A percentile compares a stretch with the other conserved stretches of the same genome.
Evolutionary conservation across 2,797 vertebrate species (phyloP).

Genomic region (Enteromius thamalakanensis): DNA sequence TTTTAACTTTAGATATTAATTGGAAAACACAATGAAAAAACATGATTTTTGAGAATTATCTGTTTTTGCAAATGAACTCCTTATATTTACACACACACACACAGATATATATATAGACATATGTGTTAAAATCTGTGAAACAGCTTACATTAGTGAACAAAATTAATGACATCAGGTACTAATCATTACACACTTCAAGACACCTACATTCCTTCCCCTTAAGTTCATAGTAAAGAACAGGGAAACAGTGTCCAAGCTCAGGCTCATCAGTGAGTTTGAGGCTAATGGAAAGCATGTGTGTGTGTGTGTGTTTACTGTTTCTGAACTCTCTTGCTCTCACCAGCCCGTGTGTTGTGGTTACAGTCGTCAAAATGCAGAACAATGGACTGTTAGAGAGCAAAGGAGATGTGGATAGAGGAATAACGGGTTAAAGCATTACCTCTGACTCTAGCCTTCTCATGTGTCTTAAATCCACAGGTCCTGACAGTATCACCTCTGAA

Average conservation of each 20-base stretch:
- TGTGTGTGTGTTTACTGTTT: slow-evolving; percentile 60
- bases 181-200: slow-evolving; percentile 13
- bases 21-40: too few species aligned
- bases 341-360: slow-evolving; percentile 64
- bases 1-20: too few species aligned
- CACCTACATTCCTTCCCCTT: slow-evolving; percentile 47
- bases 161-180: not conserved
- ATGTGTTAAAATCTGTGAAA: not conserved
- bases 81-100: not conserved
- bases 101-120: not conserved
- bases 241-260: slow-evolving; percentile 48
- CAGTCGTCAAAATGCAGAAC: slow-evolving; percentile 65
- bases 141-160: not conserved
- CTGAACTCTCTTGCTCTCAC: slow-evolving; percentile 56
- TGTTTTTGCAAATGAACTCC: too few species aligned
- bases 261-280: slow-evolving; percentile 55
- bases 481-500: slow-evolving; percentile 39
- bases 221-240: slow-evolving; percentile 57
- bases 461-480: slow-evolving; percentile 50
- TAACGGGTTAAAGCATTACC: slow-evolving; percentile 30
- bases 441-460: slow-evolving; percentile 34
- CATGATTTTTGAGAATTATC: too few species aligned
- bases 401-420: slow-evolving; percentile 15
- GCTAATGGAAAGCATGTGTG: slow-evolving; percentile 64
- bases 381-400: slow-evolving; percentile 47